Percentiles rank a stretch among this genome's conserved stretches.
phyloP scores from a whole-genome alignment of 2,113 vertebrate genomes.

The Gymnocephalus cernua region DNA sequence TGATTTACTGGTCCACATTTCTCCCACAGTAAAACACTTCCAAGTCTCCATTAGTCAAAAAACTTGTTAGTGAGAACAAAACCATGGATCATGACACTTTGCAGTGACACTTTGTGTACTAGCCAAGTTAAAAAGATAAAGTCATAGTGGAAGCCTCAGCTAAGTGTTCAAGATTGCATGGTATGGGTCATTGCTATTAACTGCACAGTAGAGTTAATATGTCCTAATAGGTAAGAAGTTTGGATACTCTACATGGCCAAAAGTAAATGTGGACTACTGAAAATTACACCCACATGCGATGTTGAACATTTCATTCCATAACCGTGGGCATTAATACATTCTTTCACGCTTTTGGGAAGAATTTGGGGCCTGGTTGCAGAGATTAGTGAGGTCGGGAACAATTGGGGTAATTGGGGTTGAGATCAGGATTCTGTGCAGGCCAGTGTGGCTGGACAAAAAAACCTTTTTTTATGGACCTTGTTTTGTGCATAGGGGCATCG shows the following conservation, averaged over 20 bases:
- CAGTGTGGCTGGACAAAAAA: background rate
- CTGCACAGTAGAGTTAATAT: background rate
- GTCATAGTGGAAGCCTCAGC: background rate
- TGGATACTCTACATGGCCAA: background rate
- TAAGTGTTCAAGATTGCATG: conserved; percentile 1
- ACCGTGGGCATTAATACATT: background rate
- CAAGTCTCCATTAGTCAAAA: conserved; percentile 6
- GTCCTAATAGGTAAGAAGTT: background rate
- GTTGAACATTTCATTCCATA: background rate
- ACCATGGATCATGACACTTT: conserved; percentile 27
- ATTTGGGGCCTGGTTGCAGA: background rate
- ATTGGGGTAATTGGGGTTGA: background rate
- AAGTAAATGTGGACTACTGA: background rate
- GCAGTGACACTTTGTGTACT: conserved; percentile 11
- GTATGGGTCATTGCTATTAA: conserved; percentile 2
- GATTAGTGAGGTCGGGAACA: background rate
- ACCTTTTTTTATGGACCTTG: background rate
- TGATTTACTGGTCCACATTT: conserved; percentile 28
- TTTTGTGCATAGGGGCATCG: background rate
- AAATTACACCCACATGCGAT: conserved; percentile 5
- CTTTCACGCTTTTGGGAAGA: background rate
- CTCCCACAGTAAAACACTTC: background rate
- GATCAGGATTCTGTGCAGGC: background rate
- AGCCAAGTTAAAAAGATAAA: conserved; percentile 38
- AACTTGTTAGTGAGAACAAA: conserved; percentile 21